phyloP scores from a whole-genome alignment of 1,140 invertebrate genomes.

The Caenorhabditis tropicalis region DNA sequence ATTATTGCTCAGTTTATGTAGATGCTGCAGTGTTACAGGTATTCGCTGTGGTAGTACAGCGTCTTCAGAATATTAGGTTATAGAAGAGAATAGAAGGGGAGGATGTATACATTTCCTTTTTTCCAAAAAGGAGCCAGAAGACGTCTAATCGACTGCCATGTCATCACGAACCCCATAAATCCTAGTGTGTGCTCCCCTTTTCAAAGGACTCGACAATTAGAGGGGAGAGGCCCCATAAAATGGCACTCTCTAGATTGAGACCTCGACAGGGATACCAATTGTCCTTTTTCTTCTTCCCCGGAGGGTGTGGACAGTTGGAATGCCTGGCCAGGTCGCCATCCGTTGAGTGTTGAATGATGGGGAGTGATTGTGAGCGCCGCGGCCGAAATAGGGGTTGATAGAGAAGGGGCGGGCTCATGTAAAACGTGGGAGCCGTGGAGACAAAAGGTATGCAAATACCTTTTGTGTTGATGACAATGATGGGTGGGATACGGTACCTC shows the following conservation, averaged over 20 bases:
- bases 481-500: no score
- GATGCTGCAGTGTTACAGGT: neutral
- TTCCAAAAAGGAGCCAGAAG: neutral
- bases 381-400: neutral
- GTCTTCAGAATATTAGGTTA: neutral
- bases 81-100: neutral
- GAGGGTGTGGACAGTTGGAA: neutral
- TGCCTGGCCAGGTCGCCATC: neutral
- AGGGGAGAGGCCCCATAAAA: no score
- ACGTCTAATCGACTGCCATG: neutral
- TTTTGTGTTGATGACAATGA: no score
- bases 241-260: neutral
- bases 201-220: no score
- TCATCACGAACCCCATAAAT: conserved; percentile 12
- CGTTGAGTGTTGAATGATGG: neutral
- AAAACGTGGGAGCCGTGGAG: neutral
- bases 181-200: no score
- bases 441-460: no score
- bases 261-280: conserved; percentile 37
- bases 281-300: no score
- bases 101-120: no score
- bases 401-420: neutral
- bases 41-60: conserved; percentile 19
- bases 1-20: neutral
- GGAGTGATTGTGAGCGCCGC: no score